Percentiles rank a stretch among this genome's conserved stretches.
Evolutionary conservation across 92 coral and sea anemone genomes (phyloP).

Genomic region (Heteractis magnifica): DNA sequence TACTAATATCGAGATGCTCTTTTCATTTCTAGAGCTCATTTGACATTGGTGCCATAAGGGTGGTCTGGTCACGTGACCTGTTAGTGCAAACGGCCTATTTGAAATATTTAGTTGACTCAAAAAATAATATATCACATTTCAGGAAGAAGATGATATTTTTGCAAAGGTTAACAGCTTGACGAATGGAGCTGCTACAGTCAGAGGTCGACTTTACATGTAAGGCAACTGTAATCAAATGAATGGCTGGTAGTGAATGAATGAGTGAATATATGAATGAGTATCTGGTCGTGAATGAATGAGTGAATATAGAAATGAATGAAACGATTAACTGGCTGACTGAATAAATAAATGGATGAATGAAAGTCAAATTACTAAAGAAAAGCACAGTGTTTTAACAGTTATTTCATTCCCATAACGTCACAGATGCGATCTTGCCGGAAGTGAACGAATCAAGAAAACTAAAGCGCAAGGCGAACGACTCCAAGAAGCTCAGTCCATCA

Average conservation of each 20-base stretch:
- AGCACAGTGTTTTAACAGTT: no score
- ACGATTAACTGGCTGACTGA: no score
- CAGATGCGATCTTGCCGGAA: slow-evolving; percentile 95
- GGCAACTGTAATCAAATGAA: neutral
- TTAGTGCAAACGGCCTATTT: no score
- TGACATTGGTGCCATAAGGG: no score
- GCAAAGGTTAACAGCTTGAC: slow-evolving; percentile 50
- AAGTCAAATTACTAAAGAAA: neutral
- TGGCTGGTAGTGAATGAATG: neutral
- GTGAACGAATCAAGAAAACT: slow-evolving; percentile 96
- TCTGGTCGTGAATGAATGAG: neutral
- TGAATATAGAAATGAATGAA: neutral
- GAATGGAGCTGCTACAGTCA: slow-evolving; percentile 57
- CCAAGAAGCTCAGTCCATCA: slow-evolving; percentile 95
- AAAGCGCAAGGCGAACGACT: slow-evolving; percentile 95
- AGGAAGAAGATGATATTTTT: slow-evolving; percentile 78
- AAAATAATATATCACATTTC: neutral
- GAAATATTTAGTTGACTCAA: neutral
- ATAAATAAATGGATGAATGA: neutral
- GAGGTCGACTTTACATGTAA: slow-evolving; percentile 82
- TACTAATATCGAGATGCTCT: no score
- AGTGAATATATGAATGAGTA: neutral
- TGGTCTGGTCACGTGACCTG: no score
- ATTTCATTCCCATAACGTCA: neutral
- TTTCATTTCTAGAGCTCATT: no score